These are phyloP conservation scores for Hypena proboscidalis DNA, from an alignment of 2,888 invertebrate species.

Conservation along the genomic window DNA sequence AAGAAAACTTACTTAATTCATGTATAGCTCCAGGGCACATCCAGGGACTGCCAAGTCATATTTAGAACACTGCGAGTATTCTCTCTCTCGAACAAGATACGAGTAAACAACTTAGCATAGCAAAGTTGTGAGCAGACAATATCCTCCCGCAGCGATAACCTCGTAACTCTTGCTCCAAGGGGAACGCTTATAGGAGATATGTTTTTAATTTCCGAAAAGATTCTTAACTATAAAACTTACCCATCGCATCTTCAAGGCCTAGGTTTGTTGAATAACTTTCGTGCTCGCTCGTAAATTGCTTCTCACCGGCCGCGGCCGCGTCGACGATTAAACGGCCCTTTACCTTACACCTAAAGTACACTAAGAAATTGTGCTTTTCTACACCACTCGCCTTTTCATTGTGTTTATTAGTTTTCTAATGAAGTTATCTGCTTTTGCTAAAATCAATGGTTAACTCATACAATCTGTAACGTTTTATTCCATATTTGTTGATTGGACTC, in stretches of 20 bases:
- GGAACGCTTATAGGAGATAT: slow-evolving; percentile 31
- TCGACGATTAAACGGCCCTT: slow-evolving; percentile 64
- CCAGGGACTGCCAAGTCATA: slow-evolving; percentile 26
- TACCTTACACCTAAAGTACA: slow-evolving; percentile 54
- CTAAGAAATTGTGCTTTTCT: slow-evolving; percentile 52
- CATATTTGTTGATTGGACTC: slow-evolving; percentile 12
- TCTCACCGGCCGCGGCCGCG: slow-evolving; percentile 59
- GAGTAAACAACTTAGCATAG: slow-evolving; percentile 38
- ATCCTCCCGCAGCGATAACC: slow-evolving; percentile 32
- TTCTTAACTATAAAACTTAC: slow-evolving; percentile 50
- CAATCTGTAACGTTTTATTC: slow-evolving; percentile 8
- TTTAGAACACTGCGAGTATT: slow-evolving; percentile 28
- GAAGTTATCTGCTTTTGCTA: slow-evolving; percentile 27
- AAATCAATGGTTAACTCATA: background rate
- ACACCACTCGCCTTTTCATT: slow-evolving; percentile 36
- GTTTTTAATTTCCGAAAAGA: slow-evolving; percentile 40
- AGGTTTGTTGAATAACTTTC: slow-evolving; percentile 63
- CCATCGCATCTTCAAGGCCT: slow-evolving; percentile 54
- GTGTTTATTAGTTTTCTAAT: slow-evolving; percentile 52
- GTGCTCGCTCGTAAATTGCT: slow-evolving; percentile 66
- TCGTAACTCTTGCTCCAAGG: slow-evolving; percentile 26
- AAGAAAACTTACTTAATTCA: slow-evolving; percentile 40
- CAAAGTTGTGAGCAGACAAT: slow-evolving; percentile 38
- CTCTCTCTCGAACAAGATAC: slow-evolving; percentile 37
- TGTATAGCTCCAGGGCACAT: slow-evolving; percentile 33